These are phyloP conservation scores for Strigamia crassipes DNA, from an alignment of 2,888 invertebrate genomes.

Conservation along the genomic window DNA sequence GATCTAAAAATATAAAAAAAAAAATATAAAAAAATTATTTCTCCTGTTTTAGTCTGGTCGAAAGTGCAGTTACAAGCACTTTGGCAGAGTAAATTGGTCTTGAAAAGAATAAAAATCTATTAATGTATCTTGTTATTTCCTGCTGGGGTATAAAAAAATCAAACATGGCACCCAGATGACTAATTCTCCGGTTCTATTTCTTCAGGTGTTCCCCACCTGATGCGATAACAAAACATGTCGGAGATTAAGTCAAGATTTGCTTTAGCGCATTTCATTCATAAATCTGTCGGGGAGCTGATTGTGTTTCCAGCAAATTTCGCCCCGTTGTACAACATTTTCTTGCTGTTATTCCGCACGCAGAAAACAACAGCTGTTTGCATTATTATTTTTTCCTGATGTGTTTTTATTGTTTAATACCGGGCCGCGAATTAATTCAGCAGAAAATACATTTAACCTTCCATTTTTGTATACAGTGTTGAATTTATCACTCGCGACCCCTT, in stretches of 20 bases:
- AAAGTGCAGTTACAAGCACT: neutral
- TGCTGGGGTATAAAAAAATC: neutral
- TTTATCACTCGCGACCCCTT: neutral
- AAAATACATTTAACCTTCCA: neutral
- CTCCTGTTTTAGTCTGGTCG: neutral
- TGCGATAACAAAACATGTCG: neutral
- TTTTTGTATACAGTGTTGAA: neutral
- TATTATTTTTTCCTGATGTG: neutral
- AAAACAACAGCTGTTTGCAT: neutral
- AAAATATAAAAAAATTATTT: no score
- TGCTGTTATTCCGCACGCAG: neutral
- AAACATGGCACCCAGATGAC: neutral
- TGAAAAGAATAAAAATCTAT: slow-evolving; percentile 10
- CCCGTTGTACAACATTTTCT: neutral
- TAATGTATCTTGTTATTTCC: slow-evolving; percentile 10
- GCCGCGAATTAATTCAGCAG: neutral
- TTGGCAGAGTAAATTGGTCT: neutral
- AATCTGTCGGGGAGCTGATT: neutral
- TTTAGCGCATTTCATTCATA: neutral
- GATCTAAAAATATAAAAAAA: neutral
- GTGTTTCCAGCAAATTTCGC: neutral
- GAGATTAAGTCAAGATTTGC: neutral
- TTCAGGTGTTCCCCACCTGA: neutral
- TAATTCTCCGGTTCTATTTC: neutral
- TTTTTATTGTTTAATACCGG: neutral